Evolutionary conservation across 2,113 vertebrate genomes (phyloP), one percentile per base, ranked within the genome.

Genomic region (Saguinus midas): DNA sequence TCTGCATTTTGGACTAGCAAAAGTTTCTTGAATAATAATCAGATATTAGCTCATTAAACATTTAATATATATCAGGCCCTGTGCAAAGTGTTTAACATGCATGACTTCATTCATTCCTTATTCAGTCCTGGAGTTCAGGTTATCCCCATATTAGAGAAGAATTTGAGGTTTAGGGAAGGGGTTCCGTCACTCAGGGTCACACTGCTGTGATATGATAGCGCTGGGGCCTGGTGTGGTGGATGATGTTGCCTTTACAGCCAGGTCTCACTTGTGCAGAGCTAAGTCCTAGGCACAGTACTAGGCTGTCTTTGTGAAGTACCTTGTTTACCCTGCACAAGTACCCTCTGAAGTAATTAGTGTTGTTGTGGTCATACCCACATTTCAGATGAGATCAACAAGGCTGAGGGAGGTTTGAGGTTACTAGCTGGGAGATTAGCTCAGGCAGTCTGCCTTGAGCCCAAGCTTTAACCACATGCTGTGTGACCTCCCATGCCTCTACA

Each of bases 21-120:
- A 87, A 79, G 55, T 86, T 85, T 57, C 86, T 88, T 72, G 45
- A 95, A 23, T 50, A 76, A 70, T 55, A 20, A 35, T 45, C 52
- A 96, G n/a, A 43, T 40, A 29, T 4, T 0, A 20, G 73, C 66
- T 85, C 82, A 43, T 66, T 32, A 61, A 80, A n/a, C 9, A 14
- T 35, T 75, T 50, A 35, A 3, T 52, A 43, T 0, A 32, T 8
- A 18, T 18, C 45, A 27, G 90, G 58, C 27, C 21, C 52, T 20
- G 48, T 40, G 23, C 40, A 35, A 35, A 68, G 21, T 35, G 68
- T 27, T 32, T 50, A 16, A 43, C 12, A 29, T 1, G 1, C 27
- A 17, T 13, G 43, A 40, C 82, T 86, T 73, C 35, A 1, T 89
- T 32, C 61, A 37, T 52, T 88, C 68, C 79, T 83, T 80, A 23